Evolutionary conservation across 1,140 invertebrate species (phyloP).

Genomic region (Halotydeus destructor): DNA sequence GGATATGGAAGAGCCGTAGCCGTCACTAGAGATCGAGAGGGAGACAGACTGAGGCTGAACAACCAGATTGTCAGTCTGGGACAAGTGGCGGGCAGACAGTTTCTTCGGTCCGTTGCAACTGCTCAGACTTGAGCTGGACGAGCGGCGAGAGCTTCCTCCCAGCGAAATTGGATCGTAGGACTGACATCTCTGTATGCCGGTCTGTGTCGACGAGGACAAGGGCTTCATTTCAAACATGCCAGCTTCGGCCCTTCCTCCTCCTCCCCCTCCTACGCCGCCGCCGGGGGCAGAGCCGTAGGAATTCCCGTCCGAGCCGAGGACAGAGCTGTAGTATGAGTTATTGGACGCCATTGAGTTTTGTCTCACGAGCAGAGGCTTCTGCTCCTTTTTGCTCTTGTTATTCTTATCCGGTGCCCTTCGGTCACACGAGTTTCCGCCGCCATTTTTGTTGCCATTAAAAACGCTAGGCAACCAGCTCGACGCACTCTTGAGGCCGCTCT

Average conservation of each 20-base stretch:
- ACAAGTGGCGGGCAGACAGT: conserved; percentile 26
- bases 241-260: too few species aligned
- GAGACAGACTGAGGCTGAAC: conserved; percentile 24
- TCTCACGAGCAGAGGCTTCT: conserved; percentile 8
- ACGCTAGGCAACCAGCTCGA: conserved; percentile 8
- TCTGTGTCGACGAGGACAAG: conserved; percentile 26
- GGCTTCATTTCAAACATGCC: too few species aligned
- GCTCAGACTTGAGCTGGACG: conserved; percentile 30
- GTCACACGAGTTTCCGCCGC: conserved; percentile 17
- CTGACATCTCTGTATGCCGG: conserved; percentile 20
- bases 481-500: conserved; percentile 9
- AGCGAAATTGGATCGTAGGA: conserved; percentile 76
- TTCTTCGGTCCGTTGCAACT: conserved; percentile 13
- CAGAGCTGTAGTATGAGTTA: conserved; percentile 14
- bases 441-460: conserved; percentile 16
- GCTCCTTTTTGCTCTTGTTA: background rate
- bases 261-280: too few species aligned
- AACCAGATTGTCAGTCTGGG: conserved; percentile 35
- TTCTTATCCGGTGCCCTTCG: background rate
- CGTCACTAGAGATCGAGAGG: background rate
- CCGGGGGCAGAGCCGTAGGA: conserved; percentile 6
- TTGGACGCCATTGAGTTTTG: conserved; percentile 9
- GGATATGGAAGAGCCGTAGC: background rate
- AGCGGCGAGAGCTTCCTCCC: conserved; percentile 48
- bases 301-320: conserved; percentile 11